A percentile compares a stretch with the other conserved stretches of the same genome.
phyloP scores from a whole-genome alignment of 2,797 vertebrate species.

The Trematomus bernacchii region DNA sequence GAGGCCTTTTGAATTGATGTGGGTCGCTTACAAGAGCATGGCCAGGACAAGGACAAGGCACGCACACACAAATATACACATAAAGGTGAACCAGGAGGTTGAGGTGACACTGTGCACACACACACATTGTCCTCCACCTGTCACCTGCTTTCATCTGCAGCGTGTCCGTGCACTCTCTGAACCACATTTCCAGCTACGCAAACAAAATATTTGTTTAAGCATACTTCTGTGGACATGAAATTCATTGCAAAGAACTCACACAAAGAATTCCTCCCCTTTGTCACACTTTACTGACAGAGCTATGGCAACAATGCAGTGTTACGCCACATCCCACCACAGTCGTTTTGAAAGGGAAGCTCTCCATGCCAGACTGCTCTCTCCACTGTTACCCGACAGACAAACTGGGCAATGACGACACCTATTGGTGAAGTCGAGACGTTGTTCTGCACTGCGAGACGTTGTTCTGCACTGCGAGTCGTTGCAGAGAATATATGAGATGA shows the following conservation, averaged over 20 bases:
- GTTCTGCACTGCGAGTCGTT: constrained; percentile 17
- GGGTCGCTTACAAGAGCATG: constrained; percentile 77
- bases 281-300: constrained; percentile 30
- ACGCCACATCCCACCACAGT: constrained; percentile 36
- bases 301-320: constrained; percentile 34
- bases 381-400: constrained; percentile 49
- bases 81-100: constrained; percentile 36
- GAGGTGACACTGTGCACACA: constrained; percentile 41
- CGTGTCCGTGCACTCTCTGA: constrained; percentile 6
- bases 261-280: constrained; percentile 14
- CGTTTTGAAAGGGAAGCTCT: constrained; percentile 6
- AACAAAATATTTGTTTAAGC: constrained; percentile 13
- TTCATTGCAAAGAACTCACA: not conserved
- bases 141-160: constrained; percentile 49
- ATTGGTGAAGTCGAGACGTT: constrained; percentile 39
- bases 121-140: constrained; percentile 60
- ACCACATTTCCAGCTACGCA: not conserved
- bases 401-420: constrained; percentile 79
- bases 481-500: constrained; percentile 72
- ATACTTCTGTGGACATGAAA: not conserved
- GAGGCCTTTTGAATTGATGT: constrained; percentile 78
- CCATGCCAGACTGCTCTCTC: constrained; percentile 4
- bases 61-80: constrained; percentile 17
- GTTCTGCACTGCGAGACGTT: constrained; percentile 12
- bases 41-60: constrained; percentile 64